Evolutionary conservation across 2,797 vertebrate genomes (phyloP), one percentile per base, ranked within the genome.

Genomic region (Cynopterus sphinx): DNA sequence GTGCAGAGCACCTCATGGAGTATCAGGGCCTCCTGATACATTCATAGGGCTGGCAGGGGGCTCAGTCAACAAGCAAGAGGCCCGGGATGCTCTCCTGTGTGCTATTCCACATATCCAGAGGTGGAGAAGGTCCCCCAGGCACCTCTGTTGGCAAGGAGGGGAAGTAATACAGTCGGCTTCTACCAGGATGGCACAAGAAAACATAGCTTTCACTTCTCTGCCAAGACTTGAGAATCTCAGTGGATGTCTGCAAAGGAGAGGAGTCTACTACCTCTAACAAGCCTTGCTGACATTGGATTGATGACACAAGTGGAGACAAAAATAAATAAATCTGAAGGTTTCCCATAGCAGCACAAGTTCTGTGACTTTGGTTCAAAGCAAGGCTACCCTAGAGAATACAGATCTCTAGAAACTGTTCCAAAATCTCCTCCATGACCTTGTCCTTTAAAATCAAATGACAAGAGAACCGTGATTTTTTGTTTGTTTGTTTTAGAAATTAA

Each of bases 151-250:
- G 82, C 65, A 95, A 84, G 55, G 22, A 81, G 43, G 75, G 10
- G 55, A 63, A 16, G 21, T 33, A 87, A 78, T 13, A 68, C 3
- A 59, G 59, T 57, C 59, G 84, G 67, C 21, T 46, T 94, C 67
- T 65, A 63, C 31, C 16, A 67, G 36, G 59, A 33, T 75, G 36
- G 86, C 36, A 65, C 10, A 33, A 6, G 71, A 46, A 92, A 94
- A 51, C 41, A 87, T 16, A 22, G 70, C 15, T 83, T 91, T 96
- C 73, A 59, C 53, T 22, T 87, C 79, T 84, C 82, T 91, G 87
- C 65, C 70, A 96, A 95, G 81, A 70, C 51, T 49, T 79, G 39
- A 73, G 59, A 94, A 73, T 93, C 71, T 81, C 79, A 28, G 10
- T 31, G 9, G 70, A 53, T 87, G 65, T 71, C 59, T 91, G 55